phyloP scores from a whole-genome alignment of 2,797 vertebrate species.

The Otolemur crassicaudatus region DNA sequence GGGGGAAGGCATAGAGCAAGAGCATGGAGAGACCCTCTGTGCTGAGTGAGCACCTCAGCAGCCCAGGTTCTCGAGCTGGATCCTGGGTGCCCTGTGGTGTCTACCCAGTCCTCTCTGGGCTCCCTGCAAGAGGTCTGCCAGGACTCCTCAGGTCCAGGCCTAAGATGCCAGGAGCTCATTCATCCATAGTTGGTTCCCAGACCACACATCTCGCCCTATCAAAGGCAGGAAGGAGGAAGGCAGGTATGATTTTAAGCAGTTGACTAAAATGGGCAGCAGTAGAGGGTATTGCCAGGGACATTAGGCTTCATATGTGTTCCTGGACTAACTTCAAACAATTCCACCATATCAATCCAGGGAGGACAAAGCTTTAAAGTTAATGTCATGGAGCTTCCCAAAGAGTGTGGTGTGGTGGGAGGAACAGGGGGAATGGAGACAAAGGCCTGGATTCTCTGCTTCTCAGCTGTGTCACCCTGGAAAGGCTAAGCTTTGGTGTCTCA shows the following conservation, averaged over 20 bases:
- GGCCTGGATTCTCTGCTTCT: neutral
- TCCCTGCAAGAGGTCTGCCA: neutral
- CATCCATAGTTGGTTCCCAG: neutral
- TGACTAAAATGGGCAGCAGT: slow-evolving; percentile 1
- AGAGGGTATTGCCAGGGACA: neutral
- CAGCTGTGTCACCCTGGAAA: neutral
- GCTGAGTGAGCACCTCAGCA: no score
- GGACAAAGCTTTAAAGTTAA: slow-evolving; percentile 32
- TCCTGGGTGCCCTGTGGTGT: neutral
- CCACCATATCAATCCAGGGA: neutral
- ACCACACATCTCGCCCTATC: neutral
- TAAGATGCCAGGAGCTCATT: neutral
- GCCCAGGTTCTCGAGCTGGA: neutral
- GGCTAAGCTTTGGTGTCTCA: neutral
- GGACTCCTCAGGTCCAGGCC: neutral
- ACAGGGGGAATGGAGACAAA: neutral
- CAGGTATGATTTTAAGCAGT: neutral
- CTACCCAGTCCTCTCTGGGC: neutral
- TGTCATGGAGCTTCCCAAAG: neutral
- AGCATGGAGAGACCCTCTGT: neutral
- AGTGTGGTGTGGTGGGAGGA: neutral
- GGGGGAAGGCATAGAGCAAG: neutral
- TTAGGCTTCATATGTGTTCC: neutral
- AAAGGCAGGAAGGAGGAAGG: neutral
- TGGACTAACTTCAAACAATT: slow-evolving; percentile 33